Evolutionary conservation across 2,113 vertebrate species (phyloP).

Genomic region (Corynorhinus townsendii): DNA sequence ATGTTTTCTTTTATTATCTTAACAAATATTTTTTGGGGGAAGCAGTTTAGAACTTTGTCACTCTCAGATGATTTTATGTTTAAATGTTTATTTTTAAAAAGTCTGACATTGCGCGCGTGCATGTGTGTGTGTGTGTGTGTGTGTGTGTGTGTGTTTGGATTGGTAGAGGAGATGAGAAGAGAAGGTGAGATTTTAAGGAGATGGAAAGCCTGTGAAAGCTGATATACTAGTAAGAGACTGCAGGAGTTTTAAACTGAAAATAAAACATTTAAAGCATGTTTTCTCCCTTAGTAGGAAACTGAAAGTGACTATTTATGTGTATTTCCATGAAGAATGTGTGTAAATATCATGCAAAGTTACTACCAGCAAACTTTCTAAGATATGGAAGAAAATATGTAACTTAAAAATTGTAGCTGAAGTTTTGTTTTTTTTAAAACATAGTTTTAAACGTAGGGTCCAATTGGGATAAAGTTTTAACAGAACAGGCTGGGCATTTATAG

Average conservation of each 20-base stretch:
- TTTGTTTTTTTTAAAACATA: not conserved
- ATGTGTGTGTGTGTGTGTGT: not conserved
- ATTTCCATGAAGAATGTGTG: conserved; percentile 40
- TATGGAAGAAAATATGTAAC: conserved; percentile 10
- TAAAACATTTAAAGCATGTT: conserved; percentile 24
- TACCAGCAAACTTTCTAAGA: conserved; percentile 30
- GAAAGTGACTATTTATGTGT: not conserved
- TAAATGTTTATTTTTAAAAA: conserved; percentile 24
- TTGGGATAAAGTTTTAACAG: conserved; percentile 53
- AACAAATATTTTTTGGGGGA: not conserved
- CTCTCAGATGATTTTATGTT: conserved; percentile 11
- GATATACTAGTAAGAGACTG: not conserved
- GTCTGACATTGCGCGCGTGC: not conserved
- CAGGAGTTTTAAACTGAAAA: conserved; percentile 32
- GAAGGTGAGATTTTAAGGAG: conserved; percentile 40
- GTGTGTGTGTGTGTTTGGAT: conserved; percentile 11
- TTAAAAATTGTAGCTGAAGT: conserved; percentile 23
- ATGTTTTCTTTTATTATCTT: not conserved
- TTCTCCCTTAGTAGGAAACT: conserved; percentile 18
- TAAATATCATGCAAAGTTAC: not conserved
- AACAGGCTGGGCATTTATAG: conserved; percentile 56
- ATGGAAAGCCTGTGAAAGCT: conserved; percentile 5
- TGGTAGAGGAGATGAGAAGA: not conserved
- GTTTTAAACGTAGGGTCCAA: not conserved
- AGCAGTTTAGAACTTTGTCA: conserved; percentile 10